Percentiles rank a stretch among this genome's conserved stretches.
Evolutionary conservation across 2,797 vertebrate genomes (phyloP).

Genomic region (Macropodus opercularis): DNA sequence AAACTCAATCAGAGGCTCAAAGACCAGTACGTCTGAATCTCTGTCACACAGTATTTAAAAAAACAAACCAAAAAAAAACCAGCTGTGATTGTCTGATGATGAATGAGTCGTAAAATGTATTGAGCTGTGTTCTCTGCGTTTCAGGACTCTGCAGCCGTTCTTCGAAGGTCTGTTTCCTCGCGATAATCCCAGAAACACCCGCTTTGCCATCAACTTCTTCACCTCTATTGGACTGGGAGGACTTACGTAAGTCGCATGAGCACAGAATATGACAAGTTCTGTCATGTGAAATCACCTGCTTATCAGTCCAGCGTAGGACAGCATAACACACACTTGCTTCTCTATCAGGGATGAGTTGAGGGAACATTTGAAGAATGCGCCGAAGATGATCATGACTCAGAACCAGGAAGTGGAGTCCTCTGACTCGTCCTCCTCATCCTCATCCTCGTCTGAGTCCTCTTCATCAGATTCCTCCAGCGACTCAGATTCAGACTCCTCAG

Average conservation of each 20-base stretch:
- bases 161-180: constrained; percentile 96
- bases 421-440: constrained; percentile 85
- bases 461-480: constrained; percentile 82
- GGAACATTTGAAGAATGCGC: constrained; percentile 96
- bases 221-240: constrained; percentile 98
- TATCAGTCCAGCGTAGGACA: too few relatives aligned
- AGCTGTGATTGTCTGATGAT: neutral
- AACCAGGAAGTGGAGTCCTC: constrained; percentile 93
- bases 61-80: neutral
- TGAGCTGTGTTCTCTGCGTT: too few relatives aligned
- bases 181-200: constrained; percentile 96
- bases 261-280: too few relatives aligned
- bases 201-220: constrained; percentile 99
- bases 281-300: too few relatives aligned
- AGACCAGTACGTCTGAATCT: constrained; percentile 83
- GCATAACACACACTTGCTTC: neutral
- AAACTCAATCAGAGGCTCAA: constrained; percentile 95
- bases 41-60: neutral
- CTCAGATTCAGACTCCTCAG: constrained; percentile 69
- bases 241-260: constrained; percentile 87
- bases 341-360: constrained; percentile 90
- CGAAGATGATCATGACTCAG: constrained; percentile 97
- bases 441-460: constrained; percentile 82
- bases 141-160: constrained; percentile 89
- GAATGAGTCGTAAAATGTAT: neutral